Percentiles rank a stretch among this genome's conserved stretches.
phyloP scores from a whole-genome alignment of 2,888 invertebrate species.

The Lordiphosa fenestrarum region DNA sequence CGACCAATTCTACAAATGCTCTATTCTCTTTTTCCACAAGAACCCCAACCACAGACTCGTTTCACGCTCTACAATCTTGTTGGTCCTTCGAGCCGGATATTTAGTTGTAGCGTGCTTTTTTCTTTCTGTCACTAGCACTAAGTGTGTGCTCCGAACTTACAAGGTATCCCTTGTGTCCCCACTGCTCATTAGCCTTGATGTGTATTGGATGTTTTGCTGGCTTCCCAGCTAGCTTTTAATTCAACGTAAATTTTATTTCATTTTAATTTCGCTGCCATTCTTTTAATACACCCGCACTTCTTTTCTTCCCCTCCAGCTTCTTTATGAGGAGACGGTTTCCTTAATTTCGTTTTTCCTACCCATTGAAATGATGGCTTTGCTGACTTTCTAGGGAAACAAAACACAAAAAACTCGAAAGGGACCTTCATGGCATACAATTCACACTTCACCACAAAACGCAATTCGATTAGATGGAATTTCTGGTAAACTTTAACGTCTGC shows the following conservation, averaged over 20 bases:
- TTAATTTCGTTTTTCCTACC: conserved; percentile 9
- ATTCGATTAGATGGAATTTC: conserved; percentile 7
- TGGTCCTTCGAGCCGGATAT: too few species aligned
- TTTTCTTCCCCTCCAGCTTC: background rate
- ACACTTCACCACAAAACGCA: background rate
- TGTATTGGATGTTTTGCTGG: conserved; percentile 19
- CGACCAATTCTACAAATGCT: too few species aligned
- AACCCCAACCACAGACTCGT: too few species aligned
- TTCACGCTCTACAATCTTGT: too few species aligned
- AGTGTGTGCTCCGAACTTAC: too few species aligned
- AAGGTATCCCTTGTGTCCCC: background rate
- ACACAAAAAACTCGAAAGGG: too few species aligned
- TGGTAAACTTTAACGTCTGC: background rate
- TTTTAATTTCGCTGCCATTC: conserved; percentile 72
- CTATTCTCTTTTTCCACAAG: too few species aligned
- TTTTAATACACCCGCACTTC: conserved; percentile 41
- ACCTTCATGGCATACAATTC: too few species aligned
- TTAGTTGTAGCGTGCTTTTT: too few species aligned
- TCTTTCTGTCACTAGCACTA: too few species aligned
- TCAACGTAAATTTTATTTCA: conserved; percentile 76
- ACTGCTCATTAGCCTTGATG: conserved; percentile 11
- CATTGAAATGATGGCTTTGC: conserved; percentile 48
- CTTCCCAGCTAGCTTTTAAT: conserved; percentile 59
- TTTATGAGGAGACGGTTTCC: conserved; percentile 16
- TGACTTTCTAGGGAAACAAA: conserved; percentile 51